These are phyloP conservation scores for Pipistrellus pygmaeus DNA, from an alignment of 2,797 vertebrate species.

Conservation along the genomic window DNA sequence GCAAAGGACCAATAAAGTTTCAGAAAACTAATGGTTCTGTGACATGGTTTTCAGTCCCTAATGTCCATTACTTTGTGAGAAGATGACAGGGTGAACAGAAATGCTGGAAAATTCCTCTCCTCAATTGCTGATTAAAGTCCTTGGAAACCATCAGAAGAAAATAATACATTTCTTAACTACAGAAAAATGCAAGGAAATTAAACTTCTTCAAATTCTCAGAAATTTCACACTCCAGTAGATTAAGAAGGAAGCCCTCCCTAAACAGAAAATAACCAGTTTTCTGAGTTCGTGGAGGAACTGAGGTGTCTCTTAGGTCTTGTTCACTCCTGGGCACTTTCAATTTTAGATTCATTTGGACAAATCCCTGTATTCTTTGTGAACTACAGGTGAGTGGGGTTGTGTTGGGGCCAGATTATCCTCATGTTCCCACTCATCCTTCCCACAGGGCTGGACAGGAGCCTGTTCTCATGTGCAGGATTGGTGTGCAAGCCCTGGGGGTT, in stretches of 20 bases:
- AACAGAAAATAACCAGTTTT: neutral
- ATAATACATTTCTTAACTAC: neutral
- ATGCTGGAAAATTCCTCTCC: neutral
- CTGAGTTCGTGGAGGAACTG: neutral
- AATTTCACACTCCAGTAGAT: fast-evolving
- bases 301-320: neutral
- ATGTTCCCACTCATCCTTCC: fast-evolving
- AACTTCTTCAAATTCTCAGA: neutral
- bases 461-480: neutral
- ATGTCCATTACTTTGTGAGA: too few relatives aligned
- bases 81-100: neutral
- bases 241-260: fast-evolving
- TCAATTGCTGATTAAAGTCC: neutral
- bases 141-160: neutral
- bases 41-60: neutral
- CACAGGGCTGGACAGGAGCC: neutral
- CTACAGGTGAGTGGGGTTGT: fast-evolving
- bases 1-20: neutral
- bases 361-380: neutral
- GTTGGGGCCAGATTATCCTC: neutral
- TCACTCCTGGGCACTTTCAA: neutral
- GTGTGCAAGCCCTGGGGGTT: neutral
- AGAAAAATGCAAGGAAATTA: neutral
- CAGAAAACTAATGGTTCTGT: fast-evolving
- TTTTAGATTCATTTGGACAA: neutral